Evolutionary conservation across 2,888 invertebrate species (phyloP), one percentile per base, ranked within the genome.

Genomic region (Harmothoe impar): DNA sequence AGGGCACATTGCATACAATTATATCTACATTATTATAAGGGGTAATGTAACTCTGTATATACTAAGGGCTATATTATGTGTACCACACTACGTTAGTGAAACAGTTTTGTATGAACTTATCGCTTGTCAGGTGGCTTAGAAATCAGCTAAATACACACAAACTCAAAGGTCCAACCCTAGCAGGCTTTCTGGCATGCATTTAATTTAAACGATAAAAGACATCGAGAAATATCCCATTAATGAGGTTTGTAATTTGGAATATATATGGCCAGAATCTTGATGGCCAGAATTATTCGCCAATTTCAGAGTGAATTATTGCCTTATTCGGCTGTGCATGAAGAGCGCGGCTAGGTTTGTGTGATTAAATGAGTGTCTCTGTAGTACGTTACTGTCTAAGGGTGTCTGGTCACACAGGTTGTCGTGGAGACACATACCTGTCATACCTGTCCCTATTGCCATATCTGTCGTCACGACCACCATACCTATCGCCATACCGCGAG

Each of bases 391-490:
- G 81, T 35, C 81, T 43, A 25, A 81, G 81, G 81, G 81, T n/a
- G 35, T 17, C 54, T 31, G 86, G 86, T 86, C 29, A 29, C 86
- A 31, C 86, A 86, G 86, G 86, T 56, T 25, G 86, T 54, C 54
- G 54, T 54, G 33, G 86, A 54, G 52, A 54, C 86, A 86, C 86
- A 86, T 86, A 86, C 86, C 86, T 86, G 86, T 86, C 77, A 78
- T 89, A 89, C 77, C 89, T 72, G 29, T 89, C 89, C 68, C 89
- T 78, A 89, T 72, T 29, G 31, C 90, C 90, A 84, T 81, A 90
- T 51, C 90, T 81, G 90, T 90, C 90, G 31, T 90, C 85, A 31
- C 92, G 91, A n/a, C 91, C 91, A 77, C 89, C 91, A 78, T 91
- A 56, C 33, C 90, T 51, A 84, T 62, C 56, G 29, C 91, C 81